Evolutionary conservation across 53 echinoderm and acorn worm genomes (phyloP).

Genomic region (Arbacia lixula): DNA sequence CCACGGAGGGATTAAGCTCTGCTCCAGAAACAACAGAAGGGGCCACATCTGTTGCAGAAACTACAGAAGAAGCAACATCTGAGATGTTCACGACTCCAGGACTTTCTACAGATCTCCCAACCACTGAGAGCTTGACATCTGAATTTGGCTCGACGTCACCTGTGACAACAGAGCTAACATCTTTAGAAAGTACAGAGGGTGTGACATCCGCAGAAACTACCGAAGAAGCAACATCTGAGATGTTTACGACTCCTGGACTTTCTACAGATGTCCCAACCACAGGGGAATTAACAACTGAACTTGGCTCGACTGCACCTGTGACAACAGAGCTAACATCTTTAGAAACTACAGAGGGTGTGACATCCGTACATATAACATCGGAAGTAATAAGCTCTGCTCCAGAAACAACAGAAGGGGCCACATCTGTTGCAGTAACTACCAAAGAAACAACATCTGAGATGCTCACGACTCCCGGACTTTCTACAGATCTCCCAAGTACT

Average conservation of each 20-base stretch:
- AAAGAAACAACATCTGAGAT: neutral
- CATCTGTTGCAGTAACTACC: neutral
- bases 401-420: neutral
- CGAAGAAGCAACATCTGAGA: too few relatives aligned
- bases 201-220: too few relatives aligned
- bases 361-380: neutral
- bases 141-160: neutral
- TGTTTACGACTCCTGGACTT: too few relatives aligned
- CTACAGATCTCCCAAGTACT: neutral
- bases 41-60: neutral
- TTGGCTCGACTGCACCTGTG: neutral
- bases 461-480: neutral
- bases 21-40: neutral
- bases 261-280: too few relatives aligned
- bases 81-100: neutral
- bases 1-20: neutral
- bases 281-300: neutral
- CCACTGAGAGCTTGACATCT: neutral
- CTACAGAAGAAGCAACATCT: conserved; percentile 1
- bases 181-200: too few relatives aligned
- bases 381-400: neutral
- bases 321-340: neutral
- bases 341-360: neutral
- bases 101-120: too few relatives aligned
- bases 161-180: neutral